Evolutionary conservation across 2,797 vertebrate species (phyloP).

Genomic region (Uromys caudimaculatus): DNA sequence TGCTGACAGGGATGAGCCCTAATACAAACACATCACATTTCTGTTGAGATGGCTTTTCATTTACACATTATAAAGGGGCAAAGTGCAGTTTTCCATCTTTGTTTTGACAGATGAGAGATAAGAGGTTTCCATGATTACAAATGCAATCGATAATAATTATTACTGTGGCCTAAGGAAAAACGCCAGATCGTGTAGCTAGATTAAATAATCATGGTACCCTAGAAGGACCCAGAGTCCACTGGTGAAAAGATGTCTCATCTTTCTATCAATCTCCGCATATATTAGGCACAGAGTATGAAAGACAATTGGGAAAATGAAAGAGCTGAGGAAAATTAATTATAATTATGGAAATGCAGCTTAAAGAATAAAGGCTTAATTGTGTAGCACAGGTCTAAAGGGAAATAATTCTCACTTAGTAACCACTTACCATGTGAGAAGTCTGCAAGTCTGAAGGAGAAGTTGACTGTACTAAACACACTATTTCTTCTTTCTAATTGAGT

Average conservation of each 20-base stretch:
- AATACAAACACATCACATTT: constrained; percentile 1
- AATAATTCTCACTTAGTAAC: constrained; percentile 59
- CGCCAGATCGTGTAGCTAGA: constrained; percentile 43
- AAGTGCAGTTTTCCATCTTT: constrained; percentile 28
- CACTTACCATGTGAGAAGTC: constrained; percentile 32
- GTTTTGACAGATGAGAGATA: constrained; percentile 18
- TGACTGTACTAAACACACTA: constrained; percentile 58
- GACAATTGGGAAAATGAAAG: constrained; percentile 62
- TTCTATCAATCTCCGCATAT: constrained; percentile 31
- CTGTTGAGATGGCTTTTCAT: background rate
- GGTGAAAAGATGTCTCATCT: background rate
- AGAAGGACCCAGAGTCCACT: constrained; percentile 49
- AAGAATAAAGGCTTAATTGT: constrained; percentile 73
- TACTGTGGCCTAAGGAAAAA: constrained; percentile 5
- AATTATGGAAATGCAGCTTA: constrained; percentile 74
- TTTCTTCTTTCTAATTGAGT: constrained; percentile 71
- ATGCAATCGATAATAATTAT: constrained; percentile 47
- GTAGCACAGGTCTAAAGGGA: constrained; percentile 67
- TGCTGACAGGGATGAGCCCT: constrained; percentile 35
- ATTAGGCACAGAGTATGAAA: constrained; percentile 24
- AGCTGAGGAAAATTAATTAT: constrained; percentile 71
- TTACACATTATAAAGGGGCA: background rate
- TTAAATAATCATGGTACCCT: constrained; percentile 36
- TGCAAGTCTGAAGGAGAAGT: constrained; percentile 61
- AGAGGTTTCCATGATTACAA: constrained; percentile 61